phyloP scores from a whole-genome alignment of 2,797 vertebrate genomes.

The Holocentrus rufus region DNA sequence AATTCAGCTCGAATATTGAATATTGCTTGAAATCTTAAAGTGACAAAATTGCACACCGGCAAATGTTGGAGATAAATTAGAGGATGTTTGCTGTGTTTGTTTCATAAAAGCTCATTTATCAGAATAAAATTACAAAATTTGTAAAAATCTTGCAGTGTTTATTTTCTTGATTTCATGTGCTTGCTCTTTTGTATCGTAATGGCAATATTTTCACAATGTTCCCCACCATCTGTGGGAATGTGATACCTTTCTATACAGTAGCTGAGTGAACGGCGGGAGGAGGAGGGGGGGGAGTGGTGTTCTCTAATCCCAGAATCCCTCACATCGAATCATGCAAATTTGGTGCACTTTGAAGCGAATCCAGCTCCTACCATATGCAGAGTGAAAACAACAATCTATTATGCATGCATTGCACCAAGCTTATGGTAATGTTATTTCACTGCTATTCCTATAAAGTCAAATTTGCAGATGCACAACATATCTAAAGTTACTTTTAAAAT shows the following conservation, averaged over 20 bases:
- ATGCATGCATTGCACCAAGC: slow-evolving; percentile 86
- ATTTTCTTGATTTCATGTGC: slow-evolving; percentile 55
- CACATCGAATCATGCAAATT: slow-evolving; percentile 89
- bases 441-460: slow-evolving; percentile 80
- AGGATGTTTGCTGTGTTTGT: background rate
- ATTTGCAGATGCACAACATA: slow-evolving; percentile 78
- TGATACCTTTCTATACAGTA: slow-evolving; percentile 83
- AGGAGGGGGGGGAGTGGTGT: slow-evolving; percentile 75
- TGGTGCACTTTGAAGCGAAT: slow-evolving; percentile 84
- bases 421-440: slow-evolving; percentile 88
- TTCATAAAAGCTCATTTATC: slow-evolving; percentile 33
- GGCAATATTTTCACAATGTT: slow-evolving; percentile 79
- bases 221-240: slow-evolving; percentile 85
- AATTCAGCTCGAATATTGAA: slow-evolving; percentile 8
- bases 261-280: slow-evolving; percentile 78
- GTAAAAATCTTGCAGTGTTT: slow-evolving; percentile 33
- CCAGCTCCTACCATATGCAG: slow-evolving; percentile 82
- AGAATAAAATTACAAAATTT: slow-evolving; percentile 52
- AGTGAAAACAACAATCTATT: slow-evolving; percentile 87
- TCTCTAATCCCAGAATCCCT: slow-evolving; percentile 89
- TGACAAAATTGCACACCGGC: background rate
- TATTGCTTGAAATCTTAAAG: slow-evolving; percentile 11
- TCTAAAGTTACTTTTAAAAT: slow-evolving; percentile 80
- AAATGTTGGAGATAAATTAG: background rate
- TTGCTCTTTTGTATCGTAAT: slow-evolving; percentile 75